A percentile compares a stretch with the other conserved stretches of the same genome.
These are phyloP conservation scores for Echinarachnius parma DNA, from an alignment of 53 echinoderm and acorn worm species.

Conservation along the genomic window DNA sequence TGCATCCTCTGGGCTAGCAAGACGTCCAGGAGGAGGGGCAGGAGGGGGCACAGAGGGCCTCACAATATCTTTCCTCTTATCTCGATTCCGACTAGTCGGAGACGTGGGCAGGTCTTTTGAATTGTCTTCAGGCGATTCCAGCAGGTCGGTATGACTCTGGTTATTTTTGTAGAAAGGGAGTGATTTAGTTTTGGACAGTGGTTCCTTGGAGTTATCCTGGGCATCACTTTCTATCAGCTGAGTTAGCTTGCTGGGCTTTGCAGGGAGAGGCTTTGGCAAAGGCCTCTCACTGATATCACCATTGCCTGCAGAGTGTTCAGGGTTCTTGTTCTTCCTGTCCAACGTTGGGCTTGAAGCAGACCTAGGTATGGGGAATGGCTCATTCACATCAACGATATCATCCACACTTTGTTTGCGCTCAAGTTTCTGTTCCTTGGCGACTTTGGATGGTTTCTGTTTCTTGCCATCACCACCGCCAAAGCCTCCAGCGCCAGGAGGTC, in stretches of 20 bases:
- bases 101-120: conserved; percentile 50
- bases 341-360: conserved; percentile 64
- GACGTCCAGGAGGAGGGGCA: conserved; percentile 66
- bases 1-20: conserved; percentile 49
- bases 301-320: conserved; percentile 9
- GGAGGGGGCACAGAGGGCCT: conserved; percentile 84
- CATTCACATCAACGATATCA: conserved; percentile 20
- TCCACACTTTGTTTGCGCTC: conserved; percentile 54
- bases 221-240: conserved; percentile 27
- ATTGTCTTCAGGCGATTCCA: conserved; percentile 43
- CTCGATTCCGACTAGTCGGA: conserved; percentile 47
- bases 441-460: conserved; percentile 25
- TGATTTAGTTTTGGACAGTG: conserved; percentile 70
- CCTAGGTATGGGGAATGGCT: conserved; percentile 49
- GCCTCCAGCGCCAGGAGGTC: conserved; percentile 22
- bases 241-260: conserved; percentile 50
- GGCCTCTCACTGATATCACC: conserved; percentile 42
- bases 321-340: conserved; percentile 54
- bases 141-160: neutral
- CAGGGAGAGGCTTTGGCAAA: conserved; percentile 66
- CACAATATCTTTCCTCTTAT: conserved; percentile 55
- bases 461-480: conserved; percentile 7
- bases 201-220: conserved; percentile 57
- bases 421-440: conserved; percentile 32
- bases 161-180: conserved; percentile 58